Conservation (phyloP, 2,797 vertebrate species). For the Ammospiza maritima region DNA sequence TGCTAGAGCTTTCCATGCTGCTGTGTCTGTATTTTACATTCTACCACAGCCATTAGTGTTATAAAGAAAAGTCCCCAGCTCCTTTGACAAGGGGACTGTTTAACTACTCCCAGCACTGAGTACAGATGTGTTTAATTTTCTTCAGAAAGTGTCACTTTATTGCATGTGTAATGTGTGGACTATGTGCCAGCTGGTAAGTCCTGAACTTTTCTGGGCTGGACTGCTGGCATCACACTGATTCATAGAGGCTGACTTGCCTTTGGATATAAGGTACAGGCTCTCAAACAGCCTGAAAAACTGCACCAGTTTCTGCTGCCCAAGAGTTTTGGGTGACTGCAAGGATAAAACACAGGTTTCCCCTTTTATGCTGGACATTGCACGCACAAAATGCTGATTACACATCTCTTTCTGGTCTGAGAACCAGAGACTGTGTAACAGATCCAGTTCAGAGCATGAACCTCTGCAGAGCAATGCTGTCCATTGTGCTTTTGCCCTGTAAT, state of each 20-base stretch:
- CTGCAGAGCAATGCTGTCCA: not conserved
- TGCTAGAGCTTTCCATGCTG: not conserved
- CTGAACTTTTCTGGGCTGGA: not conserved
- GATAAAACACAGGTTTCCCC: not conserved
- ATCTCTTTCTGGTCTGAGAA: not conserved
- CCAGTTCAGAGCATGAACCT: not conserved
- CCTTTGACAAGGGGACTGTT: not conserved
- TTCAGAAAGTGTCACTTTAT: not conserved
- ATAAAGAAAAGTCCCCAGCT: not conserved
- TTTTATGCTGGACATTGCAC: accelerated
- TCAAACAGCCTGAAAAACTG: not conserved
- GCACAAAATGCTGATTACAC: not conserved
- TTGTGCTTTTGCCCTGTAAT: not conserved
- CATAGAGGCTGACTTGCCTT: not conserved
- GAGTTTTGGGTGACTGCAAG: not conserved
- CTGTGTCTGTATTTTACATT: not conserved
- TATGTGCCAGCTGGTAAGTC: not conserved
- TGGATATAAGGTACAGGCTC: not conserved
- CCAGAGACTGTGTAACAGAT: accelerated
- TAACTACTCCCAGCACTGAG: not conserved
- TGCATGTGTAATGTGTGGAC: accelerated
- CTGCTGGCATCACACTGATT: not conserved
- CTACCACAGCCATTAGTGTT: not conserved
- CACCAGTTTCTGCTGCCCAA: not conserved
- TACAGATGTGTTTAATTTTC: not conserved